phyloP scores from a whole-genome alignment of 1,140 invertebrate genomes.

The Drosophila sulfurigaster region DNA sequence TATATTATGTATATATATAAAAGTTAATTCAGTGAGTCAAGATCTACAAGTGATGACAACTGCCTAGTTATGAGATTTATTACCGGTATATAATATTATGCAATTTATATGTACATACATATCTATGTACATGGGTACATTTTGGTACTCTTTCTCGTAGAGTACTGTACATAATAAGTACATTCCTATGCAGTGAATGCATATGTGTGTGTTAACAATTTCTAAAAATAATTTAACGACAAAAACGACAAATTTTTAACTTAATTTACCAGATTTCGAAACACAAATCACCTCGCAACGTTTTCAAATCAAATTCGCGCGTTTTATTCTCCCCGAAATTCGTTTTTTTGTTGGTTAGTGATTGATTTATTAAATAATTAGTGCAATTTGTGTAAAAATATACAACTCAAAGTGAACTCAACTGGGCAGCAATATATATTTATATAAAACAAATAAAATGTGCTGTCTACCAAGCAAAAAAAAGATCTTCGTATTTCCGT shows the following conservation, averaged over 20 bases:
- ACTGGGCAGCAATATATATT: background rate
- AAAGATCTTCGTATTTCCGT: background rate
- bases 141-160: background rate
- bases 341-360: constrained; percentile 10
- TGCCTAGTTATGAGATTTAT: constrained; percentile 30
- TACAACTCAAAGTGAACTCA: background rate
- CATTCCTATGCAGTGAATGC: constrained; percentile 1
- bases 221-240: constrained; percentile 15
- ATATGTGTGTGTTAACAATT: constrained; percentile 15
- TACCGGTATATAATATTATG: constrained; percentile 16
- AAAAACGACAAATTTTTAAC: constrained; percentile 18
- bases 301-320: constrained; percentile 11
- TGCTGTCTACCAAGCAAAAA: background rate
- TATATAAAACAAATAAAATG: background rate
- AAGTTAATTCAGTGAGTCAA: background rate
- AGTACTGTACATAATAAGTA: constrained; percentile 1
- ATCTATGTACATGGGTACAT: constrained; percentile 11
- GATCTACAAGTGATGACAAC: constrained; percentile 40
- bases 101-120: constrained; percentile 20
- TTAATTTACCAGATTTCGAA: constrained; percentile 11
- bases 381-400: background rate
- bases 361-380: background rate
- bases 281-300: constrained; percentile 5
- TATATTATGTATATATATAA: background rate
- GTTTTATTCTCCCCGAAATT: background rate